Evolutionary conservation across 2,797 vertebrate species (phyloP).

Genomic region (Artibeus lituratus): DNA sequence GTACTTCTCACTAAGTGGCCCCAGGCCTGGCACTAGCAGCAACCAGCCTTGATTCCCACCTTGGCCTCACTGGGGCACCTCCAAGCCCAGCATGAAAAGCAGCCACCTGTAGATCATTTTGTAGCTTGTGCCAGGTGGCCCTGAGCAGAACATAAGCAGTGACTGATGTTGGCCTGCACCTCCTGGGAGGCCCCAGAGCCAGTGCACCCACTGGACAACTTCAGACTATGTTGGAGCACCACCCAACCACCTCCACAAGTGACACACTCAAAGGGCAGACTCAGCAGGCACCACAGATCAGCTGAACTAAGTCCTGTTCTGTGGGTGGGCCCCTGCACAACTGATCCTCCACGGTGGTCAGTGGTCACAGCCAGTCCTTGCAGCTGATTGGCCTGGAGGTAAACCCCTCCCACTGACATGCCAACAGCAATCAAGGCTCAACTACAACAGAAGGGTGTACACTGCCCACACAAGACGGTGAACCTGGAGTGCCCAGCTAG

Average conservation of each 20-base stretch:
- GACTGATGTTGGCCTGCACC: not conserved
- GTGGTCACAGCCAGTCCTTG: not conserved
- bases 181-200: not conserved
- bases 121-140: not conserved
- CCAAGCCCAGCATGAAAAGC: not conserved
- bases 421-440: not conserved
- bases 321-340: not conserved
- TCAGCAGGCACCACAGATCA: not conserved
- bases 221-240: not conserved
- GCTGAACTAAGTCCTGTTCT: not conserved
- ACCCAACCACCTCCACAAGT: not conserved
- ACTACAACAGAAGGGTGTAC: not conserved
- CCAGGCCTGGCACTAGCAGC: not conserved
- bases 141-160: not conserved
- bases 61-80: not conserved
- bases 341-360: not conserved
- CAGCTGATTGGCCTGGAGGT: not conserved
- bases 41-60: not conserved
- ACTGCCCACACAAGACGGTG: not conserved
- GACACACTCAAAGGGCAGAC: not conserved
- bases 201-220: not conserved
- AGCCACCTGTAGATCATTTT: not conserved
- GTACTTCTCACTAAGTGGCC: not conserved
- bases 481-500: not conserved
- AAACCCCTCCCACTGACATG: not conserved